Evolutionary conservation across 2,113 vertebrate genomes (phyloP).

Genomic region (Hydrochoerus hydrochaeris): DNA sequence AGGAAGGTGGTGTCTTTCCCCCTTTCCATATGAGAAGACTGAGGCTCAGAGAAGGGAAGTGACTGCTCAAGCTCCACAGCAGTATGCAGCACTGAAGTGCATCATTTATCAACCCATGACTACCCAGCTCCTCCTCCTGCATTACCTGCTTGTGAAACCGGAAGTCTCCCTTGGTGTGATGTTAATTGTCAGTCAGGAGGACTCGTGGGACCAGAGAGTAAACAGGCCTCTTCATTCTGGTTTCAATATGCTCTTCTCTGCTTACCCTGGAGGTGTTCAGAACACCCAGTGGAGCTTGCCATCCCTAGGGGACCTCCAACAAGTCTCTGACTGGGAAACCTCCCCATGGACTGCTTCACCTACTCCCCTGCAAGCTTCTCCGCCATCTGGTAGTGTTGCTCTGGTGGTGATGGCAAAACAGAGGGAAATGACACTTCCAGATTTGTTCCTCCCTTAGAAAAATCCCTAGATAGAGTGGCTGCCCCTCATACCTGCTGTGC

Average conservation of each 20-base stretch:
- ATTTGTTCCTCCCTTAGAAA: background rate
- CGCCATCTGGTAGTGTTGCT: background rate
- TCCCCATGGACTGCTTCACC: background rate
- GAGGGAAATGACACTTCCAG: background rate
- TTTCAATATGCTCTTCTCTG: background rate
- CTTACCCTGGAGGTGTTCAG: background rate
- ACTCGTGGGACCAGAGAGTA: background rate
- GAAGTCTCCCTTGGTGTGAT: background rate
- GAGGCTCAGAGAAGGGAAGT: background rate
- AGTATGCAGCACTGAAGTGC: fast-evolving
- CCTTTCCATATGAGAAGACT: background rate
- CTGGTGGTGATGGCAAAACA: background rate
- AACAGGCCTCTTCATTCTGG: background rate
- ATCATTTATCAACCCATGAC: background rate
- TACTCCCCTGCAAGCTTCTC: background rate
- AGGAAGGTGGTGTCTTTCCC: background rate
- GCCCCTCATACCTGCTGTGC: background rate
- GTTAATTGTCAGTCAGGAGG: background rate
- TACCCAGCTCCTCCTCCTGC: background rate
- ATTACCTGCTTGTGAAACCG: background rate
- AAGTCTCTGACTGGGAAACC: background rate
- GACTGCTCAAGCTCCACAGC: no score
- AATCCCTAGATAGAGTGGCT: background rate
- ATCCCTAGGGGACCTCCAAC: no score
- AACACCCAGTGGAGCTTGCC: no score